phyloP scores from a whole-genome alignment of 2,888 invertebrate species.

The Lymantria monacha region DNA sequence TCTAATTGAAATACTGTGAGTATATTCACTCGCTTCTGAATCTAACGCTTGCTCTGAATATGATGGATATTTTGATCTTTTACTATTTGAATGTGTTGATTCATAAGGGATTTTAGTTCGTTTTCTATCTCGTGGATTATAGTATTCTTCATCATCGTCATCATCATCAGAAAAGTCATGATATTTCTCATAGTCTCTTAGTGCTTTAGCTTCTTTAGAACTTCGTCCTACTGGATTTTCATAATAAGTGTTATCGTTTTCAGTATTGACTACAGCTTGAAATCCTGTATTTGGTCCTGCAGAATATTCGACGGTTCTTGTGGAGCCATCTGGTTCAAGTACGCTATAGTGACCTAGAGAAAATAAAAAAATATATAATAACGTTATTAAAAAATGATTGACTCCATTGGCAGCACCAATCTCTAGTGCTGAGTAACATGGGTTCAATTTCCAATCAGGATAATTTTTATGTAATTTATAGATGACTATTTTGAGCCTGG shows the following conservation, averaged over 20 bases:
- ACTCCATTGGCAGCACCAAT: too few species aligned
- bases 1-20: conserved; percentile 66
- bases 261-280: conserved; percentile 80
- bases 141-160: conserved; percentile 40
- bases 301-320: conserved; percentile 83
- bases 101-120: conserved; percentile 54
- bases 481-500: too few species aligned
- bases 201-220: conserved; percentile 55
- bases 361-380: not conserved
- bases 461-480: too few species aligned
- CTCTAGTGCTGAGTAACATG: too few species aligned
- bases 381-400: not conserved
- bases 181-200: conserved; percentile 62
- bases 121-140: conserved; percentile 54
- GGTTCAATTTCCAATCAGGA: too few species aligned
- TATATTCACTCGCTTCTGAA: conserved; percentile 65
- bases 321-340: conserved; percentile 85
- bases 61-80: conserved; percentile 53
- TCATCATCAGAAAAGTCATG: conserved; percentile 62
- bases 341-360: conserved; percentile 84
- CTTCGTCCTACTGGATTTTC: conserved; percentile 32
- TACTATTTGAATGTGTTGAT: conserved; percentile 40
- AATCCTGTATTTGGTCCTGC: conserved; percentile 82
- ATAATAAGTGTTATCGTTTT: conserved; percentile 44
- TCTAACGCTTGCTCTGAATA: conserved; percentile 36